Evolutionary conservation across 23 tunicate species (phyloP), one percentile per base, ranked within the genome.

Genomic region (Trididemnum nubilum): DNA sequence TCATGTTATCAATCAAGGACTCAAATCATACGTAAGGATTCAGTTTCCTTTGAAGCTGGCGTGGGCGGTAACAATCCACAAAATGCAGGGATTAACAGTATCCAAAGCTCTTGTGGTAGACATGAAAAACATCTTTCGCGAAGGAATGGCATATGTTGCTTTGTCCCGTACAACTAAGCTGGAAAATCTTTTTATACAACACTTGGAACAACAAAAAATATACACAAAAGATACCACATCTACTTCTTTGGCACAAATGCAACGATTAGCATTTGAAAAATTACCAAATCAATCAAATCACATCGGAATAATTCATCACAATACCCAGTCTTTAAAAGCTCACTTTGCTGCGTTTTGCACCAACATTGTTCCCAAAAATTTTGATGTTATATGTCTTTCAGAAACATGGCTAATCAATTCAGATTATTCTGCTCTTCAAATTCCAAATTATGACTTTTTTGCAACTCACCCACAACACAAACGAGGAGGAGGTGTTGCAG

Each of bases 111-210:
- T 66, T 1, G 73, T 66, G 33, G 34, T 66, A 66, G 30, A 66
- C 73, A 66, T 66, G 73, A 34, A 34, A 27, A 66, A 66, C 21
- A 66, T 44, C 9, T 66, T 66, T 2, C 21, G 35, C 21, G 35
- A 66, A 34, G 73, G 73, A 66, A 66, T 66, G 73, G 73, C 35
- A 23, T 66, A 66, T 29, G 73, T 66, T 66, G 73, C 73, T 2
- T 34, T 66, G 23, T 29, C 35, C 34, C 33, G 73, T 1, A 34
- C 30, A 3, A 66, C 34, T n/a, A 29, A 33, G 34, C 1, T 66
- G 1, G 23, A 66, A 27, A 34, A 34, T 34, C 34, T 66, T 1
- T 66, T 29, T 34, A 66, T 66, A 7, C 27, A 1, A 66, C 1
- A 66, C 30, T 66, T 66, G 9, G 30, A 66, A 26, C 34, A n/a